Conservation (phyloP, 2,113 vertebrate species). For the Quiscalus mexicanus region DNA sequence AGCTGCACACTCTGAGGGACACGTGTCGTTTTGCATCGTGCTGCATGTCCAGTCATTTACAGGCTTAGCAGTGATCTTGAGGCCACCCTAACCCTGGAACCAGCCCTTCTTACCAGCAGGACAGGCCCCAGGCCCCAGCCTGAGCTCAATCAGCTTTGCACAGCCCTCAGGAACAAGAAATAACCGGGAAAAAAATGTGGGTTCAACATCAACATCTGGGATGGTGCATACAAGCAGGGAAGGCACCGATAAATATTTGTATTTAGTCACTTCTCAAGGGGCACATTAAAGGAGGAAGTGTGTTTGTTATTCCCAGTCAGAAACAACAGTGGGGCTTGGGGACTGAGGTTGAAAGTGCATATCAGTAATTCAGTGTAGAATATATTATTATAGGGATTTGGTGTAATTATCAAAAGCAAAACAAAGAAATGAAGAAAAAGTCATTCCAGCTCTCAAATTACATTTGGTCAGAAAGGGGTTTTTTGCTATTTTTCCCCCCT, state of each 20-base stretch:
- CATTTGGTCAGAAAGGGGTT: background rate
- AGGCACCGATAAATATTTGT: background rate
- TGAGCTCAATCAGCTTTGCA: background rate
- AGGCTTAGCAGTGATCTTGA: background rate
- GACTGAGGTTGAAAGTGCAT: conserved; percentile 53
- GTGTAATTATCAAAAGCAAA: conserved; percentile 51
- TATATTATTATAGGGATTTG: background rate
- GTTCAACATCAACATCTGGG: background rate
- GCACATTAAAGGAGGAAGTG: background rate
- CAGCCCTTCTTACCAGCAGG: background rate
- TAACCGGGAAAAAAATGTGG: background rate
- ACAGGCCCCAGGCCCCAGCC: background rate
- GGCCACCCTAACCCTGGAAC: background rate
- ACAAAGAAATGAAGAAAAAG: conserved; percentile 22
- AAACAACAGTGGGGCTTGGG: background rate
- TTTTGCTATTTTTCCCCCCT: background rate
- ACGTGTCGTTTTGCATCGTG: rapidly evolving
- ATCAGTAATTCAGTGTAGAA: conserved; percentile 23
- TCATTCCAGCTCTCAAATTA: background rate
- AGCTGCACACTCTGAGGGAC: no score
- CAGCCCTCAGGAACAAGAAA: background rate
- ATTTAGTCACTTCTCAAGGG: conserved; percentile 15
- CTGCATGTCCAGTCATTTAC: background rate
- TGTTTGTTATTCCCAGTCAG: background rate
- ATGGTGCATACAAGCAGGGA: rapidly evolving